Percentiles rank a stretch among this genome's conserved stretches.
phyloP scores from a whole-genome alignment of 2,797 vertebrate species.

The Eospalax fontanierii region DNA sequence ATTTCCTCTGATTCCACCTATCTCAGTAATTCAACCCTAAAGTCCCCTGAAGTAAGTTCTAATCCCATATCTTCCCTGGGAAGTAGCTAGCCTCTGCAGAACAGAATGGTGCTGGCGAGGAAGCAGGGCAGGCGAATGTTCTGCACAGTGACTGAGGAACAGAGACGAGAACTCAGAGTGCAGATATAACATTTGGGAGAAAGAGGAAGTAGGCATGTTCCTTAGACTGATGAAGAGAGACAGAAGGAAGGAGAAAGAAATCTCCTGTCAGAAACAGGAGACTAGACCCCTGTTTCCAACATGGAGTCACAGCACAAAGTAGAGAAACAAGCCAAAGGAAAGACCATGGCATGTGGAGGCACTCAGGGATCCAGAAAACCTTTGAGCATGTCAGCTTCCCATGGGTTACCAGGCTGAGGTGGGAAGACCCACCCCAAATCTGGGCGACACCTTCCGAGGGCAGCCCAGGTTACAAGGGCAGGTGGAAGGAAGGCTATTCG shows the following conservation, averaged over 20 bases:
- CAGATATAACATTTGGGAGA: neutral
- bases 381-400: neutral
- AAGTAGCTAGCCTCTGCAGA: neutral
- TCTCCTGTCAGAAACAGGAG: accelerated
- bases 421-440: too few species aligned
- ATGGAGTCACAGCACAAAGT: neutral
- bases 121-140: neutral
- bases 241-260: neutral
- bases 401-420: too few species aligned
- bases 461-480: too few species aligned
- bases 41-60: neutral
- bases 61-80: neutral
- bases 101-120: neutral
- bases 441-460: too few species aligned
- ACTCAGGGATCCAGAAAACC: neutral
- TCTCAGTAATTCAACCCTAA: neutral
- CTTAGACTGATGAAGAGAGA: neutral
- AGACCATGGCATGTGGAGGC: too few species aligned
- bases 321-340: neutral
- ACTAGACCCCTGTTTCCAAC: neutral
- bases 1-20: neutral
- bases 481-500: too few species aligned
- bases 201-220: neutral
- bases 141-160: neutral
- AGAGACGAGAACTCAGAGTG: neutral